Percentiles rank a stretch among this genome's conserved stretches.
These are phyloP conservation scores for Gephyroberyx darwinii DNA, from an alignment of 2,797 vertebrate species.

Conservation along the genomic window DNA sequence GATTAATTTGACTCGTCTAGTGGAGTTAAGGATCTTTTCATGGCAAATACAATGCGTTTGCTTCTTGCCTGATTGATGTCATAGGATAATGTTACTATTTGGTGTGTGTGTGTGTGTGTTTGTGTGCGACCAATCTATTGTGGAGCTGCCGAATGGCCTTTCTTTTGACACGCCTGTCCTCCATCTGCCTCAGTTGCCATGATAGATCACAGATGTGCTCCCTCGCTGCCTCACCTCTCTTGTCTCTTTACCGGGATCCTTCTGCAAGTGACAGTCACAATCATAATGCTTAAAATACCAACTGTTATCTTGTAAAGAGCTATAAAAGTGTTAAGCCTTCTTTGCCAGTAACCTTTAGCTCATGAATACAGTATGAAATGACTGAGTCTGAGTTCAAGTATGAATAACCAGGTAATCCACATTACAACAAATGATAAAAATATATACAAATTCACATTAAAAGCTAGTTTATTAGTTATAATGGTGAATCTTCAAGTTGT, in stretches of 20 bases:
- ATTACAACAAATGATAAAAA: no score
- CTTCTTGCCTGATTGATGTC: constrained; percentile 60
- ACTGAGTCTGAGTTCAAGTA: no score
- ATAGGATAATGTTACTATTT: constrained; percentile 54
- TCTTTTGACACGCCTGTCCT: constrained; percentile 61
- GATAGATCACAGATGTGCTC: constrained; percentile 68
- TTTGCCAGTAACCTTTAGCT: constrained; percentile 1
- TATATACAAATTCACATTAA: no score
- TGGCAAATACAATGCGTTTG: constrained; percentile 57
- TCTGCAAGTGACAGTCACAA: constrained; percentile 37
- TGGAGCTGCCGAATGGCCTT: constrained; percentile 63
- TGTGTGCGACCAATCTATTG: constrained; percentile 59
- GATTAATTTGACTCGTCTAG: constrained; percentile 68
- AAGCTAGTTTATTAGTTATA: no score
- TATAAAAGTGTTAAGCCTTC: constrained; percentile 25
- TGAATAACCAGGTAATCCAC: no score
- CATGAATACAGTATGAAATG: constrained; percentile 1
- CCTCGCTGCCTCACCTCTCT: constrained; percentile 53
- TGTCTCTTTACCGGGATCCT: constrained; percentile 51
- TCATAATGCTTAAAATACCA: constrained; percentile 48
- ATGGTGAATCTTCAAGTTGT: no score
- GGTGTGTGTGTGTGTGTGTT: constrained; percentile 9
- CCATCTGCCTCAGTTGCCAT: constrained; percentile 75
- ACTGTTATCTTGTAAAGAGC: constrained; percentile 22
- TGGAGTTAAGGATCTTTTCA: constrained; percentile 64